These are phyloP conservation scores for Enteromius viviparus DNA, from an alignment of 2,797 vertebrate species.

Conservation along the genomic window DNA sequence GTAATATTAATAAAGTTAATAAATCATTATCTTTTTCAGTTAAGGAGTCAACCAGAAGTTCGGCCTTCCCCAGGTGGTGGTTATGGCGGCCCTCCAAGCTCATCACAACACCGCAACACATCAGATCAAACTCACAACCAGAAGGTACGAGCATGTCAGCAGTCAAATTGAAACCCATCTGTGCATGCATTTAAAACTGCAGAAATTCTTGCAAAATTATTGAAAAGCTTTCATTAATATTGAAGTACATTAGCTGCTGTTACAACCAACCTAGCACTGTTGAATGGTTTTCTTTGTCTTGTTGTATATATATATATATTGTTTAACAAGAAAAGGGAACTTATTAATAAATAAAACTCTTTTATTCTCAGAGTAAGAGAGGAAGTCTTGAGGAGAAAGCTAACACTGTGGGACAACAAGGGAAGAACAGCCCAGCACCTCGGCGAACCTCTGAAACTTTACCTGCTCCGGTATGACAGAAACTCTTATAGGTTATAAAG, in stretches of 20 bases:
- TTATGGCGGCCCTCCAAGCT: conserved; percentile 37
- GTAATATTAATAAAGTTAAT: not conserved
- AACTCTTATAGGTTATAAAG: not conserved
- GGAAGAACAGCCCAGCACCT: conserved; percentile 64
- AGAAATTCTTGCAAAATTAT: conserved; percentile 3
- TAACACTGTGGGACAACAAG: conserved; percentile 67
- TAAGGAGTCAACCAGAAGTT: conserved; percentile 30
- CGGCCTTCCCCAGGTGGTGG: conserved; percentile 27
- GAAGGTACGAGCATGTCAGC: conserved; percentile 37
- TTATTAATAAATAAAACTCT: not conserved
- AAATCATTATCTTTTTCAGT: conserved; percentile 7
- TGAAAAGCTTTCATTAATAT: conserved; percentile 48
- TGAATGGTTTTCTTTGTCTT: too few relatives aligned
- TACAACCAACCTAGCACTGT: not conserved
- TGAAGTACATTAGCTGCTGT: not conserved
- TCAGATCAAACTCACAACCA: conserved; percentile 69
- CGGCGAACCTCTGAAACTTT: conserved; percentile 66
- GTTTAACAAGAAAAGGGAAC: not conserved
- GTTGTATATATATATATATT: not conserved
- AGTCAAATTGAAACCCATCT: not conserved
- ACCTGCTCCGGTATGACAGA: conserved; percentile 54
- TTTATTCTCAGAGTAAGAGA: conserved; percentile 63
- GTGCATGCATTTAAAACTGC: not conserved
- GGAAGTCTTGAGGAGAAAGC: conserved; percentile 68
- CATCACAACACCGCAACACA: conserved; percentile 57